A percentile compares a stretch with the other conserved stretches of the same genome.
These are phyloP conservation scores for Gallirallus australis DNA, from an alignment of 2,797 vertebrate genomes.

Conservation along the genomic window DNA sequence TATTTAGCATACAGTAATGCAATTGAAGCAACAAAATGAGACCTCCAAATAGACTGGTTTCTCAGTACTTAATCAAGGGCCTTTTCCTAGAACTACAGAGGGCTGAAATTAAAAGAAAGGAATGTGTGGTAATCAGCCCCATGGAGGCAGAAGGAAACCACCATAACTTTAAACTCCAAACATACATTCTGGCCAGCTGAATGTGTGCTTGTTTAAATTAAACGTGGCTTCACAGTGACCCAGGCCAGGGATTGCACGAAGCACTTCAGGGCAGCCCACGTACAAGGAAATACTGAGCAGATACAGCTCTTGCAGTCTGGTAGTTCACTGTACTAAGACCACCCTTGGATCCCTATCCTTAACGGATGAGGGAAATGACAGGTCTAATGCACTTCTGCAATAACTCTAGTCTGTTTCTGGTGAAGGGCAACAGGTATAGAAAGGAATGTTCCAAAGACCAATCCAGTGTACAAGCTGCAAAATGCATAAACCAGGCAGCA, in stretches of 20 bases:
- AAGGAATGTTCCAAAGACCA: background rate
- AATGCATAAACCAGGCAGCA: background rate
- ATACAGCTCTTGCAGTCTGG: background rate
- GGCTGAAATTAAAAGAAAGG: slow-evolving; percentile 70
- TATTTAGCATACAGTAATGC: slow-evolving; percentile 73
- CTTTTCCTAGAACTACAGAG: slow-evolving; percentile 70
- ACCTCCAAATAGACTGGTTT: slow-evolving; percentile 59
- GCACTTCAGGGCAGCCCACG: background rate
- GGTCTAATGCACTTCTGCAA: background rate
- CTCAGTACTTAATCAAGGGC: slow-evolving; percentile 63
- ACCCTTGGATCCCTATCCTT: background rate
- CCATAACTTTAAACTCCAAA: slow-evolving; percentile 30
- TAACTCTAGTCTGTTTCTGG: background rate
- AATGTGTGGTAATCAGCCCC: slow-evolving; percentile 65
- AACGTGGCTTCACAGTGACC: background rate
- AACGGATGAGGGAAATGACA: background rate
- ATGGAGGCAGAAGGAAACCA: slow-evolving; percentile 47
- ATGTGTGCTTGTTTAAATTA: slow-evolving; percentile 17
- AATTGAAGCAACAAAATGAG: slow-evolving; percentile 63
- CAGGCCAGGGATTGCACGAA: background rate
- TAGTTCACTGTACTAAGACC: background rate
- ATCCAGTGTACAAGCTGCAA: background rate
- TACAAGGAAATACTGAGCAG: background rate
- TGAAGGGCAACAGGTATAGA: background rate
- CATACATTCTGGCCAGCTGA: background rate